A percentile compares a stretch with the other conserved stretches of the same genome.
Conservation (phyloP, 2,797 vertebrate species). For the Lacerta bilineata region DNA sequence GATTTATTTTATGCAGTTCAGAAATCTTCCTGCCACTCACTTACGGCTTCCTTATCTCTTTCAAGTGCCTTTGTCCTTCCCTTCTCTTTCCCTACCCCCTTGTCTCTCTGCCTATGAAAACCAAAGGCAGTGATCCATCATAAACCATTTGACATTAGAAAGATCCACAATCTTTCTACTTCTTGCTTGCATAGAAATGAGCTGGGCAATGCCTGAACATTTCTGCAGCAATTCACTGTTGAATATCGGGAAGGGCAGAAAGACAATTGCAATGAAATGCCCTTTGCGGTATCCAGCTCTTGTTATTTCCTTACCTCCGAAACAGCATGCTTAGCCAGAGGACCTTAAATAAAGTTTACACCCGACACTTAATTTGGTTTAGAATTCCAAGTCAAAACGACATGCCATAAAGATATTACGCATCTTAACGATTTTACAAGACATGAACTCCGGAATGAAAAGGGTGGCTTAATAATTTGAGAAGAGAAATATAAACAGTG, state of each 20-base stretch:
- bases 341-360: constrained; percentile 67
- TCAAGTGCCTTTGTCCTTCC: neutral
- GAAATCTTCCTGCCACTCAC: neutral
- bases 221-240: constrained; percentile 50
- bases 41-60: constrained; percentile 32
- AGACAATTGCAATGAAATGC: constrained; percentile 42
- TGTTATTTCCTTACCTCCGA: constrained; percentile 12
- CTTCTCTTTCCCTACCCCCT: neutral
- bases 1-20: neutral
- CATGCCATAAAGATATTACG: constrained; percentile 59
- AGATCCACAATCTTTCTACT: constrained; percentile 11
- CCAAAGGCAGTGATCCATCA: constrained; percentile 49
- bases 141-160: constrained; percentile 29
- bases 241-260: constrained; percentile 39
- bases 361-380: constrained; percentile 54
- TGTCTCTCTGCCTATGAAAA: constrained; percentile 41
- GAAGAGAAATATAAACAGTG: constrained; percentile 65
- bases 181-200: constrained; percentile 44
- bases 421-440: constrained; percentile 41
- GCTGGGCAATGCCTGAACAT: constrained; percentile 49
- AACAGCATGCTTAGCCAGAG: constrained; percentile 35
- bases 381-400: constrained; percentile 61
- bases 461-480: constrained; percentile 67
- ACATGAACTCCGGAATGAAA: constrained; percentile 47
- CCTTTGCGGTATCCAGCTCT: constrained; percentile 35